Percentiles rank a stretch among this genome's conserved stretches.
These are phyloP conservation scores for Falco biarmicus DNA, from an alignment of 2,797 vertebrate genomes.

Conservation along the genomic window DNA sequence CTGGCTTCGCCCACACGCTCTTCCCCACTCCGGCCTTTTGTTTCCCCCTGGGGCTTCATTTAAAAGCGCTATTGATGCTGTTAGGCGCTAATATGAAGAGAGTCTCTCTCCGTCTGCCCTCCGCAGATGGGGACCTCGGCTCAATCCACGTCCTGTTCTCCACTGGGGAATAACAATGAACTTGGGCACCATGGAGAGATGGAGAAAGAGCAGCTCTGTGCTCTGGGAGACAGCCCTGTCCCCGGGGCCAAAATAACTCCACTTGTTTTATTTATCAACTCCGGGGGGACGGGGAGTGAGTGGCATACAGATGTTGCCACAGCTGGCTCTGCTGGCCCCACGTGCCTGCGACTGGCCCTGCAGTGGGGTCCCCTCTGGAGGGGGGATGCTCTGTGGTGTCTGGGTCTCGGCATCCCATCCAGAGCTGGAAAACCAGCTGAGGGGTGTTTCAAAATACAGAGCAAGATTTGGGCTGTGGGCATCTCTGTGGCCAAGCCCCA, in stretches of 20 bases:
- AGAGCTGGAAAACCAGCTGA: not conserved
- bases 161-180: slow-evolving; percentile 61
- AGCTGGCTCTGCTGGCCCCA: slow-evolving; percentile 51
- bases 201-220: slow-evolving; percentile 75
- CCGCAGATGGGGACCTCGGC: slow-evolving; percentile 65
- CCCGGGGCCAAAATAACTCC: slow-evolving; percentile 73
- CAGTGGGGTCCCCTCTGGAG: rapidly evolving
- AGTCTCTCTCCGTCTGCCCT: slow-evolving; percentile 51
- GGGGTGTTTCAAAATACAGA: not conserved
- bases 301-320: slow-evolving; percentile 69
- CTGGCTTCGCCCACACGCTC: not conserved
- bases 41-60: slow-evolving; percentile 10
- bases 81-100: slow-evolving; percentile 27
- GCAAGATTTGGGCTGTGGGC: not conserved
- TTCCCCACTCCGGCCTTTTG: slow-evolving; percentile 17
- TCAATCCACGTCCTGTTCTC: slow-evolving; percentile 77
- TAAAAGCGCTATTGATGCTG: slow-evolving; percentile 56
- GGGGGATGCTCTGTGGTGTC: not conserved
- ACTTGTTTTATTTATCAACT: slow-evolving; percentile 77
- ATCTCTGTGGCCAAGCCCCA: rapidly evolving
- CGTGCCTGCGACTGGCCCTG: not conserved
- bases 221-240: slow-evolving; percentile 70
- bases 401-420: rapidly evolving
- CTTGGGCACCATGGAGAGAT: not conserved
- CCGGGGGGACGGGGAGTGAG: slow-evolving; percentile 1